A percentile compares a stretch with the other conserved stretches of the same genome.
phyloP scores from a whole-genome alignment of 2,888 invertebrate genomes.

The Tipula helvola region DNA sequence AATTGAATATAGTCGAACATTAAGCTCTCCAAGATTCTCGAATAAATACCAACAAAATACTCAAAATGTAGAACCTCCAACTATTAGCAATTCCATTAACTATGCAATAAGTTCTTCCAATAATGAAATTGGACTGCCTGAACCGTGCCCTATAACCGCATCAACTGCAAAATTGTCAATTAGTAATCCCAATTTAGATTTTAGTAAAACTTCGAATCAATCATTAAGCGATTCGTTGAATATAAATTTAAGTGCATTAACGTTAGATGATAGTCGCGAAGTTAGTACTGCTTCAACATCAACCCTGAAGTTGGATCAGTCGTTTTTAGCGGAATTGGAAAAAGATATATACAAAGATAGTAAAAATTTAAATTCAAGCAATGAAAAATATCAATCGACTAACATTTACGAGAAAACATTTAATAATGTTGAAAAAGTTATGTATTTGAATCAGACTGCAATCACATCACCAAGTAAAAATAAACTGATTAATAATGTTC shows the following conservation, averaged over 20 bases:
- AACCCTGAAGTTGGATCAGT: conserved; percentile 41
- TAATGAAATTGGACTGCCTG: background rate
- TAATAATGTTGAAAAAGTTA: background rate
- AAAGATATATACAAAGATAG: conserved; percentile 38
- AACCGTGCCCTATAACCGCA: background rate
- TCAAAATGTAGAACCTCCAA: background rate
- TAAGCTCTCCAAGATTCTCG: background rate
- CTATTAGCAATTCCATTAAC: background rate
- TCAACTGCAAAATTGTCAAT: background rate
- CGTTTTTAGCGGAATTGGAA: conserved; percentile 51
- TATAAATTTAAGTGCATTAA: conserved; percentile 26
- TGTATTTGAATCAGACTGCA: background rate
- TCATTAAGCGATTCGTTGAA: conserved; percentile 22
- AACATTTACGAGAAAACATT: conserved; percentile 24
- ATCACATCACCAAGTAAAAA: background rate
- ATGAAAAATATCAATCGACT: conserved; percentile 28
- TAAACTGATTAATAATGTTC: background rate
- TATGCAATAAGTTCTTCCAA: background rate
- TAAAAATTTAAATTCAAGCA: conserved; percentile 21
- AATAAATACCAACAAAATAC: background rate
- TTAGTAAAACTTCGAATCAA: conserved; percentile 13
- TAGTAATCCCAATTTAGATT: conserved; percentile 14
- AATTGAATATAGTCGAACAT: conserved; percentile 26
- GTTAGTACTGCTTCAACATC: conserved; percentile 14
- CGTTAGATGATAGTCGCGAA: conserved; percentile 21